Conservation (phyloP, 2,797 vertebrate species). For the Paratrypauchen microcephalus region DNA sequence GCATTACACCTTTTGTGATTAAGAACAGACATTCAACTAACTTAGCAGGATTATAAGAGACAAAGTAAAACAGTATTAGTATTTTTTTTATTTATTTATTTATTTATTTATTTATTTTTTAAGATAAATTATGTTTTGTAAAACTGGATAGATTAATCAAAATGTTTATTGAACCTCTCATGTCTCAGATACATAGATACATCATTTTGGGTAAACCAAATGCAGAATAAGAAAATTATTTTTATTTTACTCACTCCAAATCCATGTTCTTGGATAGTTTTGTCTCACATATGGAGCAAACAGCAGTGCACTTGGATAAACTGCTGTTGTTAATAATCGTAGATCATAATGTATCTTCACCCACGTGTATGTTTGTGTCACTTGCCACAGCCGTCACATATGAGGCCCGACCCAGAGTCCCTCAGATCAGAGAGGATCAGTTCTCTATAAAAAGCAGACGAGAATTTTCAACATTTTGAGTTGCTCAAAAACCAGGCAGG, state of each 20-base stretch:
- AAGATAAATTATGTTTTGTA: too few relatives aligned
- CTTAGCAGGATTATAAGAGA: too few relatives aligned
- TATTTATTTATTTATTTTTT: too few relatives aligned
- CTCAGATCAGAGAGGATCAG: constrained; percentile 38
- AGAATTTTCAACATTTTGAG: constrained; percentile 25
- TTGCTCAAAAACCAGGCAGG: constrained; percentile 23
- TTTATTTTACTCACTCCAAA: background rate
- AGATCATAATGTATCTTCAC: background rate
- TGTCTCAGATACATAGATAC: background rate
- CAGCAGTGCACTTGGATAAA: constrained; percentile 16
- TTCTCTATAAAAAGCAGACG: constrained; percentile 56
- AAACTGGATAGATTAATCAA: too few relatives aligned
- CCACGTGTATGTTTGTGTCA: background rate
- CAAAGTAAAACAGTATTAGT: background rate
- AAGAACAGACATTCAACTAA: too few relatives aligned
- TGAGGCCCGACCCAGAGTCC: constrained; percentile 22
- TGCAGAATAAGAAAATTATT: background rate
- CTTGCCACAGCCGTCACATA: constrained; percentile 18
- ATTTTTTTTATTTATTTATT: too few relatives aligned
- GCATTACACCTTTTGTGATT: too few relatives aligned
- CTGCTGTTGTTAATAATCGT: constrained; percentile 15
- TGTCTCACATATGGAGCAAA: constrained; percentile 5
- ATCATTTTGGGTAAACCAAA: background rate
- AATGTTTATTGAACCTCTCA: too few relatives aligned
- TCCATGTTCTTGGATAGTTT: constrained; percentile 10